These are phyloP conservation scores for Xerus inauris DNA, from an alignment of 2,113 vertebrate genomes.

Conservation along the genomic window DNA sequence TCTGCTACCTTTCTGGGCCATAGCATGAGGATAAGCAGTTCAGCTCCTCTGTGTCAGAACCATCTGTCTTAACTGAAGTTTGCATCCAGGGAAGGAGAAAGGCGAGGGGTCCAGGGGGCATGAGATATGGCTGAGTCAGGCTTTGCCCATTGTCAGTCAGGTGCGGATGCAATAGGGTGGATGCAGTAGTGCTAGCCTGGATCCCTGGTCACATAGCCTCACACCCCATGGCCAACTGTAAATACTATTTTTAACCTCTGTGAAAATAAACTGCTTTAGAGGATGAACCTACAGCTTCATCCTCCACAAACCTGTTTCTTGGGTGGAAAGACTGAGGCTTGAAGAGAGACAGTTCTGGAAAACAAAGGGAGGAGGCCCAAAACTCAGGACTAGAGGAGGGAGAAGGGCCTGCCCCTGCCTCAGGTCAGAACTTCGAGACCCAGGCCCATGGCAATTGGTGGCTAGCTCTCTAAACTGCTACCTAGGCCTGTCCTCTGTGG, in stretches of 20 bases:
- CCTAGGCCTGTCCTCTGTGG: background rate
- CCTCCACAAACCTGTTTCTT: constrained; percentile 61
- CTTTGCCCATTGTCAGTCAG: background rate
- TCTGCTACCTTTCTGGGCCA: background rate
- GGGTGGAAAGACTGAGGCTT: constrained; percentile 67
- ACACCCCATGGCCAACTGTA: constrained; percentile 54
- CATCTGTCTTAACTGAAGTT: background rate
- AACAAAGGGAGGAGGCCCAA: background rate
- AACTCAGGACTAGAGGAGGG: background rate
- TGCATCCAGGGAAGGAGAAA: background rate
- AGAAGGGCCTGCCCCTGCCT: background rate
- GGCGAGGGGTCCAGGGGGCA: background rate
- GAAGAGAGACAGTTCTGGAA: background rate
- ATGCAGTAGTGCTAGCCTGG: background rate
- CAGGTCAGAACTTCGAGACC: background rate
- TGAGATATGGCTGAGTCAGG: constrained; percentile 37
- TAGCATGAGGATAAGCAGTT: background rate
- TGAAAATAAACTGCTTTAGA: constrained; percentile 61
- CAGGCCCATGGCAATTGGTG: too few relatives aligned
- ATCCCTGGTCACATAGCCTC: constrained; percentile 60
- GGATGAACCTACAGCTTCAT: background rate
- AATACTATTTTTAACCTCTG: constrained; percentile 73
- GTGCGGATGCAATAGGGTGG: background rate
- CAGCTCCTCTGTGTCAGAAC: background rate
- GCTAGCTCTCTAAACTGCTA: background rate